A percentile compares a stretch with the other conserved stretches of the same genome.
phyloP scores from a whole-genome alignment of 64 coral and sea anemone species.

The Montipora sp. region DNA sequence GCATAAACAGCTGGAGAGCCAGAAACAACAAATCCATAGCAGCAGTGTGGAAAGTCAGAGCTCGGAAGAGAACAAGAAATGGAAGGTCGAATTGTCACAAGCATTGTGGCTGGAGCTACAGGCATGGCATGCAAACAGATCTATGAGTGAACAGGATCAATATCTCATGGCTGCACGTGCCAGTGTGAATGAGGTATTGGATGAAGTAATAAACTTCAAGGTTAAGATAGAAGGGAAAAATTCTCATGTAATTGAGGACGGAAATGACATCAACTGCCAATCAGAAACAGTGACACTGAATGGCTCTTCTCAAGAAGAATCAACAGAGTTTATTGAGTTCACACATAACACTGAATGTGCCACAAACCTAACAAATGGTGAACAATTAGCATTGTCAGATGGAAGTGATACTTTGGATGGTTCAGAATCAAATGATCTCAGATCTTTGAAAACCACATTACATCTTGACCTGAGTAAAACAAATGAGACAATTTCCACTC shows the following conservation, averaged over 20 bases:
- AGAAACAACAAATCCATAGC: conserved; percentile 36
- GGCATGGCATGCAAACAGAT: conserved; percentile 83
- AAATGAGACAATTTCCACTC: not conserved
- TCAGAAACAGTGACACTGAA: not conserved
- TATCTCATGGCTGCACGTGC: conserved; percentile 74
- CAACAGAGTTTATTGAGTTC: not conserved
- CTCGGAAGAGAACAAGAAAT: conserved; percentile 87
- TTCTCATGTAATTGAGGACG: not conserved
- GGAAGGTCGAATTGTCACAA: conserved; percentile 76
- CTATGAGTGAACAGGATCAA: conserved; percentile 86
- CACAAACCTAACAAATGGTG: not conserved
- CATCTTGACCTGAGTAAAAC: conserved; percentile 19
- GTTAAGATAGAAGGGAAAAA: conserved; percentile 37
- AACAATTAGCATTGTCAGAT: not conserved
- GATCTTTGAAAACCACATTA: not conserved
- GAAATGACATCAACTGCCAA: not conserved
- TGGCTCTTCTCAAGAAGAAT: not conserved
- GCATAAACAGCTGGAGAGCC: conserved; percentile 74
- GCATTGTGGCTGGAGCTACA: conserved; percentile 95
- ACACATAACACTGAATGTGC: not conserved
- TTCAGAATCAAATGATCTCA: not conserved
- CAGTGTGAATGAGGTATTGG: conserved; percentile 83
- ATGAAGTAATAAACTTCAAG: conserved; percentile 91
- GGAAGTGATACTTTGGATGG: not conserved
- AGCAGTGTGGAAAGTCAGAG: conserved; percentile 72